phyloP scores from a whole-genome alignment of 35 echinoderm and acorn worm species.

The Ophiothrix spiculata region DNA sequence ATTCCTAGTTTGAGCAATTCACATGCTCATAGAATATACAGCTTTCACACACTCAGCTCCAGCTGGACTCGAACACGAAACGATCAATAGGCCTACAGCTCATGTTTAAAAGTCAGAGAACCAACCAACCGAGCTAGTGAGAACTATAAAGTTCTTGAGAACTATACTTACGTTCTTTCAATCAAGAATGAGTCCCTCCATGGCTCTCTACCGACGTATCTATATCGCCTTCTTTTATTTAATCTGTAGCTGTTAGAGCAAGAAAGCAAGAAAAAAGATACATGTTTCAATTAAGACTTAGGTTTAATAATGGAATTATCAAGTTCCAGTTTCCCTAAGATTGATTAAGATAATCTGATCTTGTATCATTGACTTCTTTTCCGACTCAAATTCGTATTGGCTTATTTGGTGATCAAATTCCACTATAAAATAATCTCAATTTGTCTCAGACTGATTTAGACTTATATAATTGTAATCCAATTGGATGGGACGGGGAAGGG shows the following conservation, averaged over 20 bases:
- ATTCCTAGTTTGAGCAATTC: too few species aligned
- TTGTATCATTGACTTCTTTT: not conserved
- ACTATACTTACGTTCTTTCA: constrained; percentile 79
- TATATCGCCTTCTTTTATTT: constrained; percentile 56
- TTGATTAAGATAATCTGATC: not conserved
- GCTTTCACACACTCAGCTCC: too few species aligned
- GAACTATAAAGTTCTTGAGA: too few species aligned
- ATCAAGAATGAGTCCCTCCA: constrained; percentile 91
- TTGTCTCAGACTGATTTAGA: too few species aligned
- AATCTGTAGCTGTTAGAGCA: constrained; percentile 54
- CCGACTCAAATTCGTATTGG: not conserved
- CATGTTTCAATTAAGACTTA: not conserved
- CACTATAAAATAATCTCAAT: not conserved
- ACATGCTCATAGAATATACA: too few species aligned
- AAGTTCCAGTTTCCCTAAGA: not conserved
- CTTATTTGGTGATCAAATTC: not conserved
- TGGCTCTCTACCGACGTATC: constrained; percentile 49
- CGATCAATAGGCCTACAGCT: too few species aligned
- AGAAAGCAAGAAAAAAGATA: constrained; percentile 1
- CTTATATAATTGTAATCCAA: too few species aligned
- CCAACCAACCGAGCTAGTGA: too few species aligned
- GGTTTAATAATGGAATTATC: not conserved
- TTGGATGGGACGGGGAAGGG: too few species aligned
- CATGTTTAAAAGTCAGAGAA: too few species aligned
- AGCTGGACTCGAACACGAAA: too few species aligned